Evolutionary conservation across 1,140 invertebrate genomes (phyloP).

Genomic region (Amphibalanus amphitrite): DNA sequence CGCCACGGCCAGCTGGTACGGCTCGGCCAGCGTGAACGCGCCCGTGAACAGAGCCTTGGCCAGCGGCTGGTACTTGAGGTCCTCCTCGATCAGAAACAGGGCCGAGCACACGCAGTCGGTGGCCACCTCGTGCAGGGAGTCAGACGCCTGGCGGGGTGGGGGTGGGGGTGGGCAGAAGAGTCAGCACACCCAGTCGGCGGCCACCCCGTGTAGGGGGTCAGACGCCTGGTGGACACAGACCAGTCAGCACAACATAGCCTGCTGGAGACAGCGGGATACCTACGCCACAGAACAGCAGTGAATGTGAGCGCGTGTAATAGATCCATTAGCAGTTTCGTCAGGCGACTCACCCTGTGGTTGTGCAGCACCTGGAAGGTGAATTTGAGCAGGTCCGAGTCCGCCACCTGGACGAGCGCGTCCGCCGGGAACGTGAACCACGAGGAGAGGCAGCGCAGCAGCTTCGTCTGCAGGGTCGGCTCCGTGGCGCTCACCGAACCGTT

Average conservation of each 20-base stretch:
- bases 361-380: conserved; percentile 15
- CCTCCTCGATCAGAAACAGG: conserved; percentile 55
- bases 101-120: conserved; percentile 79
- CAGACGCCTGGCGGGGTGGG: too few relatives aligned
- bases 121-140: conserved; percentile 62
- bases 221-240: too few relatives aligned
- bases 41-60: conserved; percentile 62
- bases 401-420: conserved; percentile 16
- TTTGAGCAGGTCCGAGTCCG: conserved; percentile 14
- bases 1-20: conserved; percentile 79
- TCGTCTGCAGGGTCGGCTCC: neutral
- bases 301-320: too few relatives aligned
- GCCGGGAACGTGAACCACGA: conserved; percentile 19
- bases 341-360: conserved; percentile 10
- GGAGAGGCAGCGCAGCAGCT: conserved; percentile 15
- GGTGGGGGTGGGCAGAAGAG: too few relatives aligned
- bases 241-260: too few relatives aligned
- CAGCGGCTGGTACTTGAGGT: conserved; percentile 44
- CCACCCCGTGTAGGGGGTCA: too few relatives aligned
- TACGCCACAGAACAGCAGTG: too few relatives aligned
- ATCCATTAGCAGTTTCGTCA: too few relatives aligned
- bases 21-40: conserved; percentile 58
- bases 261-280: too few relatives aligned
- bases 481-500: neutral
- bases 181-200: too few relatives aligned